phyloP scores from a whole-genome alignment of 2,888 invertebrate species.

The Pherbina coryleti region DNA sequence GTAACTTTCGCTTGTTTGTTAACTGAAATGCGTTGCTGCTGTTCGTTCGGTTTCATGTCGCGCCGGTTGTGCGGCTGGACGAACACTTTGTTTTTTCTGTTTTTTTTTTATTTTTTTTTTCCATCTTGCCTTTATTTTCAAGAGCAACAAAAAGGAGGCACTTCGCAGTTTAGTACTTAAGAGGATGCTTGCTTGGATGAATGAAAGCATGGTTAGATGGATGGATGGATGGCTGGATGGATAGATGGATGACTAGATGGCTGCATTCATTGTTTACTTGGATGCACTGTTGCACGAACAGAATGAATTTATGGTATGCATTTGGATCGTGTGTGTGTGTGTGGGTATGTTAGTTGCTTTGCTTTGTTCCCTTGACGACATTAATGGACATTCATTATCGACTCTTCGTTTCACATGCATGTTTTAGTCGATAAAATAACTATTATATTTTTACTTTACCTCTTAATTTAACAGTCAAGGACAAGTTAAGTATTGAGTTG shows the following conservation, averaged over 20 bases:
- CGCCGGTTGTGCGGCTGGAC: constrained; percentile 13
- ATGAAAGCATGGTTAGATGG: background rate
- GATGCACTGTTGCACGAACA: background rate
- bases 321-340: background rate
- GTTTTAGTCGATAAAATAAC: too few relatives aligned
- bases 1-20: constrained; percentile 22
- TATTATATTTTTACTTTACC: too few relatives aligned
- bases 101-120: background rate
- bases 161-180: constrained; percentile 10
- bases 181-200: constrained; percentile 3
- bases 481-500: too few relatives aligned
- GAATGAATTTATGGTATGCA: background rate
- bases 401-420: background rate
- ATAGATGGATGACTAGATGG: background rate
- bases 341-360: background rate
- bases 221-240: background rate
- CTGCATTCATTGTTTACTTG: background rate
- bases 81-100: background rate
- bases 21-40: background rate
- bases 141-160: constrained; percentile 12
- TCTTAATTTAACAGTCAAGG: too few relatives aligned
- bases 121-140: background rate
- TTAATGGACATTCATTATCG: constrained; percentile 20
- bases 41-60: background rate
- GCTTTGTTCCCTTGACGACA: background rate